Base-by-base conservation (phyloP, 2,113 vertebrate genomes). In the Leptocoma aspasia region DNA sequence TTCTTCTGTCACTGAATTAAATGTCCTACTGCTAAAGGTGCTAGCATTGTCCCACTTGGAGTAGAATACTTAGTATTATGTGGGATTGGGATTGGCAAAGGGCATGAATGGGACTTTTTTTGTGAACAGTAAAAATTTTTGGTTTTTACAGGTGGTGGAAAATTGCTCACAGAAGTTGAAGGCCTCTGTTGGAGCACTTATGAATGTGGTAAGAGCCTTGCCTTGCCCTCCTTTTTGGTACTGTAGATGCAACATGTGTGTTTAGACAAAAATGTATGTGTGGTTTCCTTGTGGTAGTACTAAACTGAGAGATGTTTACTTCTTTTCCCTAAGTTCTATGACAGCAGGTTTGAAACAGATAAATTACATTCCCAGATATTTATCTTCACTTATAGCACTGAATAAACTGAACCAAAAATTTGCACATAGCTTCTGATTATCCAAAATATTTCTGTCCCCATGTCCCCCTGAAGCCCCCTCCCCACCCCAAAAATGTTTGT, bases 101-200 rank as follows among this genome's bases (percentile, higher is more conserved):
- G 13, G 26, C 9, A 26, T 18, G 8, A 65, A 41, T 37, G 7
- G 20, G 17, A n/a, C 8, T 6, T 41, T 8, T 70, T 53, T 23
- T 37, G 9, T 53, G 16, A 75, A 21, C 10, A 66, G 27, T 50
- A 68, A 54, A 52, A 39, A 5, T 26, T 47, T 60, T 22, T 85
- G 6, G 54, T 37, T 28, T 63, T 66, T 78, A 56, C 15, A 72
- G 23, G 11, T n/a, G 13, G 7, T 71, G 2, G 26, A 52, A 56
- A 37, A 61, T 22, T 7, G 7, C n/a, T 90, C 19, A 12, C 28
- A 59, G 53, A 14, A 33, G 14, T 64, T 72, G 10, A 4, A 35
- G 44, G 15, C 27, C 0, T 0, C 41, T 50, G 6, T 31, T 45
- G 15, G 35, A 65, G 57, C 9, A 28, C 7, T 33, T 60, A 17